Evolutionary conservation across 2,113 vertebrate species (phyloP).

Genomic region (Perca fluviatilis): DNA sequence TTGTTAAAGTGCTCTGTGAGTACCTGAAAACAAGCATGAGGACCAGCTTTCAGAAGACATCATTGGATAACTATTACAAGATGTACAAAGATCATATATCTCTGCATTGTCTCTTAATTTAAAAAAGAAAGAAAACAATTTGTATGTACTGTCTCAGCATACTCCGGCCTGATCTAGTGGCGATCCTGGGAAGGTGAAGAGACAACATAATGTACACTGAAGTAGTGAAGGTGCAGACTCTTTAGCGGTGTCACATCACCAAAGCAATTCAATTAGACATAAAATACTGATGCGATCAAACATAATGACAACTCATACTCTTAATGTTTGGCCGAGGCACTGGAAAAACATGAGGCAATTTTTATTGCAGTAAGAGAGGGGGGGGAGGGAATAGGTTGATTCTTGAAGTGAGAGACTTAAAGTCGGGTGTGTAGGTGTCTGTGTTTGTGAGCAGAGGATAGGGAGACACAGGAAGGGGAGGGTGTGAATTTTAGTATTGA

Average conservation of each 20-base stretch:
- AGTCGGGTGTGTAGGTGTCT: slow-evolving; percentile 29
- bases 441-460: slow-evolving; percentile 21
- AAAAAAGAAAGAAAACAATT: no score
- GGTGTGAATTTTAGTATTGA: slow-evolving; percentile 34
- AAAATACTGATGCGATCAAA: slow-evolving; percentile 56
- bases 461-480: not conserved
- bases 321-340: slow-evolving; percentile 36
- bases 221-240: not conserved
- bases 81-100: not conserved
- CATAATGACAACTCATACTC: slow-evolving; percentile 58
- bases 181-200: slow-evolving; percentile 14
- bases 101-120: no score
- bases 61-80: not conserved
- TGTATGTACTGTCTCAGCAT: no score
- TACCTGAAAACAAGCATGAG: not conserved
- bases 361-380: slow-evolving; percentile 38
- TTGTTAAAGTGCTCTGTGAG: not conserved
- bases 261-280: slow-evolving; percentile 59
- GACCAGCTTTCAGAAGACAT: not conserved
- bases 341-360: slow-evolving; percentile 35
- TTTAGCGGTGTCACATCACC: not conserved
- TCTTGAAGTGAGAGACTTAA: slow-evolving; percentile 33
- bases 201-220: not conserved
- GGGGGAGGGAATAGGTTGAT: not conserved
- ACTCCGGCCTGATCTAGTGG: no score